Percentiles rank a stretch among this genome's conserved stretches.
These are phyloP conservation scores for Cryptocephalus moraei DNA, from an alignment of 2,888 invertebrate genomes.

Conservation along the genomic window DNA sequence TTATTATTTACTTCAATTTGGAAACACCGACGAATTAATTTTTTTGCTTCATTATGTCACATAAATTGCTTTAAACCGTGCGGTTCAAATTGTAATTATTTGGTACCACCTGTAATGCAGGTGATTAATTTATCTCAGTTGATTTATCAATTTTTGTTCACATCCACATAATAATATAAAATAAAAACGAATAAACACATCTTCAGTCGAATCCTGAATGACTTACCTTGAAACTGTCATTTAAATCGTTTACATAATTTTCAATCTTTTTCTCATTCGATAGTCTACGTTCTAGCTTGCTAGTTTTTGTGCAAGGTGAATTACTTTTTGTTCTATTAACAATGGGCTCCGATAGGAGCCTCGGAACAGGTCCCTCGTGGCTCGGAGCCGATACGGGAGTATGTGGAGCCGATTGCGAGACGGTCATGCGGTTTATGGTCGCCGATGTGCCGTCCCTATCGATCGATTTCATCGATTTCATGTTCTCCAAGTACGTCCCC, in stretches of 20 bases:
- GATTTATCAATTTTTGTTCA: neutral
- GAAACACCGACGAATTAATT: too few relatives aligned
- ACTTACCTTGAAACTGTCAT: conserved; percentile 21
- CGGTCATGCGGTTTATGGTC: conserved; percentile 26
- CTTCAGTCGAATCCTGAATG: neutral
- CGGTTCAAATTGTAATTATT: too few relatives aligned
- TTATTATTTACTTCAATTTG: too few relatives aligned
- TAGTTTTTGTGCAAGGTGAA: conserved; percentile 22
- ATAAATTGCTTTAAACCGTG: too few relatives aligned
- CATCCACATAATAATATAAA: neutral
- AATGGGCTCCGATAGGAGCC: conserved; percentile 35
- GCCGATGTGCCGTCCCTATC: conserved; percentile 29
- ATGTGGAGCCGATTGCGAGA: conserved; percentile 38
- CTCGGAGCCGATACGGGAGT: conserved; percentile 35
- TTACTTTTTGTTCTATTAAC: conserved; percentile 23
- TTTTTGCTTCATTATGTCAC: too few relatives aligned
- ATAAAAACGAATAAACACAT: neutral
- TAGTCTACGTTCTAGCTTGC: conserved; percentile 14
- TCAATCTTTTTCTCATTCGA: conserved; percentile 16
- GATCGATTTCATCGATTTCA: conserved; percentile 31
- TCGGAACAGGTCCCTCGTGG: conserved; percentile 26
- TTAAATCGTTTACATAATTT: conserved; percentile 9
- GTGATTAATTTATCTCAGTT: too few relatives aligned
- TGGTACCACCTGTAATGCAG: too few relatives aligned
- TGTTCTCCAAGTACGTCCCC: conserved; percentile 30